A percentile compares a stretch with the other conserved stretches of the same genome.
These are phyloP conservation scores for Virgularia gustaviana DNA, from an alignment of 92 coral and sea anemone genomes.

Conservation along the genomic window DNA sequence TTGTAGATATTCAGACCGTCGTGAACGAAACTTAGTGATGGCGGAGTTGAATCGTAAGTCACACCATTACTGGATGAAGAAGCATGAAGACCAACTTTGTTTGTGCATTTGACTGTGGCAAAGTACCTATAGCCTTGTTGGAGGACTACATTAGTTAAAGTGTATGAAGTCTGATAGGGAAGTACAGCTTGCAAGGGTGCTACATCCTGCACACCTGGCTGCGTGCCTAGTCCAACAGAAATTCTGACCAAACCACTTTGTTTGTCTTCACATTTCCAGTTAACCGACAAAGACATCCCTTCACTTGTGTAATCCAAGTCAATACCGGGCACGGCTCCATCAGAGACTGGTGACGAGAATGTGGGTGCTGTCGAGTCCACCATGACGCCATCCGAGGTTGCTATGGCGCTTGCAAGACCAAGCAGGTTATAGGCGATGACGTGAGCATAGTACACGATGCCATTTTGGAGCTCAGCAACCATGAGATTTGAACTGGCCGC, in stretches of 20 bases:
- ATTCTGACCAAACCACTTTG: slow-evolving; percentile 62
- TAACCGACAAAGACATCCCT: slow-evolving; percentile 42
- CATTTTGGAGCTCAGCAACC: slow-evolving; percentile 64
- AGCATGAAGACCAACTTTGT: slow-evolving; percentile 69
- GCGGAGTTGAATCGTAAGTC: slow-evolving; percentile 76
- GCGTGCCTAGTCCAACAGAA: slow-evolving; percentile 77
- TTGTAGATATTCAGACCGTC: slow-evolving; percentile 50
- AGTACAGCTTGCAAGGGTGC: slow-evolving; percentile 53
- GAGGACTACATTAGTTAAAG: slow-evolving; percentile 32
- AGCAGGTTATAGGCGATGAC: slow-evolving; percentile 75
- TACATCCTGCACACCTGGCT: slow-evolving; percentile 75
- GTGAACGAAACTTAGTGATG: slow-evolving; percentile 47
- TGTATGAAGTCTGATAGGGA: slow-evolving; percentile 45
- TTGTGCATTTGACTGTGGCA: slow-evolving; percentile 78
- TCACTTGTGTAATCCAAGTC: slow-evolving; percentile 48
- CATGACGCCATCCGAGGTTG: slow-evolving; percentile 75
- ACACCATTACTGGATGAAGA: slow-evolving; percentile 69
- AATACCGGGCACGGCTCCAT: slow-evolving; percentile 53
- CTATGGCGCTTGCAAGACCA: slow-evolving; percentile 70
- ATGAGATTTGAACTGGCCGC: slow-evolving; percentile 72
- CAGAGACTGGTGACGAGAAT: slow-evolving; percentile 57
- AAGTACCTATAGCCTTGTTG: slow-evolving; percentile 73
- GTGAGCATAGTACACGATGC: slow-evolving; percentile 69
- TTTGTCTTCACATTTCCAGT: slow-evolving; percentile 73
- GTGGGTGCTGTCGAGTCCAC: slow-evolving; percentile 81